Evolutionary conservation across 1,140 invertebrate genomes (phyloP), one percentile per base, ranked within the genome.

Genomic region (Nymphalis io): DNA sequence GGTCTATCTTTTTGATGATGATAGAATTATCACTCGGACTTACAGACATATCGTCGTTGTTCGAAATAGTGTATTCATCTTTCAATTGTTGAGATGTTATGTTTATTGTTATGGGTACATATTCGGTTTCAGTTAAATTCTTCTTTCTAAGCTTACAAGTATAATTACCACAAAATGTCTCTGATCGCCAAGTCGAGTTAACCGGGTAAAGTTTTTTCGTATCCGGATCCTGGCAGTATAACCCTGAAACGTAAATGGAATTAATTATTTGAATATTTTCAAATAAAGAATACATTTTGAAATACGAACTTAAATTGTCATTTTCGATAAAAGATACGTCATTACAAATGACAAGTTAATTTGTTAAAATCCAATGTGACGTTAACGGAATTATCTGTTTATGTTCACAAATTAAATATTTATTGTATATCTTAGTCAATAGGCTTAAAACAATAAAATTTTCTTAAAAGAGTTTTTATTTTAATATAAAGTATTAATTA

Each of bases 91-190:
- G 23, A 59, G 69, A 70, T 38, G 80, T 80, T 12, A 84, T 70
- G 59, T 85, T 81, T 10, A 86, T 74, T 70, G 67, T 68, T 23
- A 86, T n/a, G 8, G 84, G 82, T 27, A 23, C 46, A 16, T 78
- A 78, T 58, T 81, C 73, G n/a, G 74, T 71, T 60, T 71, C 67
- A n/a, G 78, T 83, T 27, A 71, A 51, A 55, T 84, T 87, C 72
- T 72, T 84, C 63, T 72, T 83, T 68, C 75, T 83, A 3, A 90
- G 27, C 71, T 84, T 90, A 68, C 91, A 92, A 6, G 84, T 88
- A 58, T 91, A 92, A 64, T 87, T 91, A 5, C 91, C 91, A 61
- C 90, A 92, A 67, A 92, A 92, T 10, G 82, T 76, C 48, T 80
- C 74, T 0, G 91, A 84, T 20, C 79, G 68, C 91, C 91, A 92